Evolutionary conservation across 1,140 invertebrate genomes (phyloP), one percentile per base, ranked within the genome.

Genomic region (Leucophenga varia): DNA sequence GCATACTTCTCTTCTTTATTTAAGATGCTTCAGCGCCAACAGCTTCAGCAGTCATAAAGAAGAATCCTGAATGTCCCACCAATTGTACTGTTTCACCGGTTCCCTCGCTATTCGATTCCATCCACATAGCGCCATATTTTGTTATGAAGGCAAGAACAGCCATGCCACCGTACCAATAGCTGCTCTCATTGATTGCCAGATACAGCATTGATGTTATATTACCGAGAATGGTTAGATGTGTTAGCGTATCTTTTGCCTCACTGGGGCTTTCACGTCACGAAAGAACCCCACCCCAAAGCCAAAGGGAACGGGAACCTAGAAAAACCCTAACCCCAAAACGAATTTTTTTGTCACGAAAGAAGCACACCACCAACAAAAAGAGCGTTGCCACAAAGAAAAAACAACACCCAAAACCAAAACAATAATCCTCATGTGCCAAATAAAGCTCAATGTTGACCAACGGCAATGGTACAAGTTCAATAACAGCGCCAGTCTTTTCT

Each of bases 381-480:
- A n/a, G n/a, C n/a, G n/a, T n/a, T n/a, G n/a, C n/a, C n/a, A n/a
- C n/a, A n/a, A n/a, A n/a, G n/a, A n/a, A n/a, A n/a, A n/a, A n/a
- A n/a, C n/a, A n/a, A n/a, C n/a, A n/a, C n/a, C n/a, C n/a, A n/a
- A n/a, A n/a, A n/a, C n/a, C n/a, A n/a, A n/a, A n/a, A n/a, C n/a
- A n/a, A n/a, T n/a, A n/a, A n/a, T n/a, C n/a, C n/a, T n/a, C n/a
- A n/a, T n/a, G n/a, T 0, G 17, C 39, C 34, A 64, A 18, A 35
- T 53, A 72, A 0, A 72, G 47, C 1, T 72, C 57, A 1, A 72
- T 40, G 19, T 72, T 69, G 25, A 72, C 44, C 38, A 72, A 41
- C 0, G 69, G 61, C 44, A 72, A 18, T 0, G 69, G 64, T 1
- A 72, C 19, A 3, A 72, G 40, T 13, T 72, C 53, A 53, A 69